phyloP scores from a whole-genome alignment of 2,113 vertebrate genomes.

The Zapornia atra region DNA sequence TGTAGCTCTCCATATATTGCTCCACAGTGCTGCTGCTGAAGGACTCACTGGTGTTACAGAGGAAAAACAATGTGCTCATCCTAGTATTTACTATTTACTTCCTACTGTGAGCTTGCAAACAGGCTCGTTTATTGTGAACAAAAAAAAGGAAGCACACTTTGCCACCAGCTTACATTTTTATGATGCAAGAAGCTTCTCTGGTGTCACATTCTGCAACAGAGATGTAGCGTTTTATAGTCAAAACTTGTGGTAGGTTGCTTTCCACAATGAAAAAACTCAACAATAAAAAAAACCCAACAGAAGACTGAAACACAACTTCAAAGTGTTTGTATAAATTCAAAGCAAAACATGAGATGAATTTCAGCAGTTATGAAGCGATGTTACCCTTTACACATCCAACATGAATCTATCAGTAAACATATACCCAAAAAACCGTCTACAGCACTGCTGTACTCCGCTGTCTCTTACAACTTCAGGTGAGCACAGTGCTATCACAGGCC shows the following conservation, averaged over 20 bases:
- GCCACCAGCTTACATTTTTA: rapidly evolving
- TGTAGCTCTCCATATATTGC: neutral
- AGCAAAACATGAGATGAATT: neutral
- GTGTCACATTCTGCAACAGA: neutral
- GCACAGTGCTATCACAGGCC: neutral
- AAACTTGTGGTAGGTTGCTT: neutral
- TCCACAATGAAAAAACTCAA: neutral
- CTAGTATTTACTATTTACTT: neutral
- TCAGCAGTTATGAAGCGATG: rapidly evolving
- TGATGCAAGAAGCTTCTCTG: neutral
- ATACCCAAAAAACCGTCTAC: neutral
- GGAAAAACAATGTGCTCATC: neutral
- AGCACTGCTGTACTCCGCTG: neutral
- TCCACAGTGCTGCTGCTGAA: neutral
- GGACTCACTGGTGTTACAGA: neutral
- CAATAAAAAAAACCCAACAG: neutral
- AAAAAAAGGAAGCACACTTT: rapidly evolving
- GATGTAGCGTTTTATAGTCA: rapidly evolving
- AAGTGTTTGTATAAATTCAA: neutral
- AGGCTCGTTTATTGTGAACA: neutral
- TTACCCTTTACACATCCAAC: neutral
- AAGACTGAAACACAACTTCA: neutral
- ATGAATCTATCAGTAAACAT: neutral
- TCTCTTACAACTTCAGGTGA: neutral
- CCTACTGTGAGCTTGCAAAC: neutral